Base-by-base conservation (phyloP, 1,140 invertebrate species). In the Andricus grossulariae region DNA sequence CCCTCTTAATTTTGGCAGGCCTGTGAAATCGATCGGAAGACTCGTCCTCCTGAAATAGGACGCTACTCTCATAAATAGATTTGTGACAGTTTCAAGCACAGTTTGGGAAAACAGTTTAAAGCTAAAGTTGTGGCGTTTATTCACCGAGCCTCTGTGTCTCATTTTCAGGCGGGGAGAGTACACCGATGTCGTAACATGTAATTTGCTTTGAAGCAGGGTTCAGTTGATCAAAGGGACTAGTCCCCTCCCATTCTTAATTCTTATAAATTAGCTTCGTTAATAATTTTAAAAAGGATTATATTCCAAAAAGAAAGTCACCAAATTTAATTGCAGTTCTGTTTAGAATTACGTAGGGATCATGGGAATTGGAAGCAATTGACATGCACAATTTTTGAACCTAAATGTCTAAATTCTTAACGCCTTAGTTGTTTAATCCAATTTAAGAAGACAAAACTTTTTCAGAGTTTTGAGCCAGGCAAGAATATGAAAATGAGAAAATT, bases 121-220 rank as follows among this genome's bases (percentile, higher is more conserved):
- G 32, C 60, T 66, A 32, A 1, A 45, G 15, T 66, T 66, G 25
- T 45, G 60, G 60, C 60, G 32, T 66, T 66, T 10, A 32, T 66
- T 66, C 25, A 66, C 25, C n/a, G 25, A 45, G 60, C 8, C 39
- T 45, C 39, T 45, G 39, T n/a, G 25, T 66, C 21, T 66, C 60
- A 66, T 66, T 66, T 66, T 39, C 60, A 66, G 8, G 10, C 32
- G 60, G 39, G 60, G 60, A 32, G 60, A 66, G 60, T 66, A 32
- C 32, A 66, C 60, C 21, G 60, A 66, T 75, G 80, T 73, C 74
- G 79, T 39, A 54, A 80, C 82, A 80, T 80, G 80, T 80, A 84
- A 84, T 84, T 77, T 84, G 82, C 80, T 81, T 75, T 73, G 74
- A 75, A 25, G 54, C 71, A 75, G 80, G 80, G 79, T 82, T 66